phyloP scores from a whole-genome alignment of 2,888 invertebrate species.

The Ypsolopha sequella region DNA sequence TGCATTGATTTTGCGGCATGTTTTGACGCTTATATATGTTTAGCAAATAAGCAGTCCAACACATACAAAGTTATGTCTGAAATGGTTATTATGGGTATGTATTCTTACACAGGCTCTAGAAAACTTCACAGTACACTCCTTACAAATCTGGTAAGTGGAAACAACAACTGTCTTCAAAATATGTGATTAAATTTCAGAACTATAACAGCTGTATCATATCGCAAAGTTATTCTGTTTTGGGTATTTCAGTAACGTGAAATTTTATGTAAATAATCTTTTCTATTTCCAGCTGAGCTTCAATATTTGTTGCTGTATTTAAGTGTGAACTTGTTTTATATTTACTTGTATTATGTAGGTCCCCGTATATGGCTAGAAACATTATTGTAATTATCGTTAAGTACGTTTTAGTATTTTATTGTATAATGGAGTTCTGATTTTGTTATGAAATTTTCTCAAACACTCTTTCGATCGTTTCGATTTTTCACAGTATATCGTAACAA shows the following conservation, averaged over 20 bases:
- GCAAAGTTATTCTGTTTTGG: constrained; percentile 20
- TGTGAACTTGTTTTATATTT: no score
- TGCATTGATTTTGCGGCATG: constrained; percentile 29
- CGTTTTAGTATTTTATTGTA: no score
- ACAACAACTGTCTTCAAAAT: not conserved
- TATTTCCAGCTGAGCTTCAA: no score
- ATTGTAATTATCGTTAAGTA: no score
- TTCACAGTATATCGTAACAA: no score
- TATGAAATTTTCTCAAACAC: no score
- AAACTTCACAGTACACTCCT: not conserved
- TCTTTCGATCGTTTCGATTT: no score
- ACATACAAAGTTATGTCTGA: no score
- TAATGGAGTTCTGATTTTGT: no score
- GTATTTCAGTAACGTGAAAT: constrained; percentile 12
- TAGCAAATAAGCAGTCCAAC: not conserved
- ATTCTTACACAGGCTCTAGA: constrained; percentile 8
- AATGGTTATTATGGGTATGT: constrained; percentile 28
- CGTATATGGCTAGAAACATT: no score
- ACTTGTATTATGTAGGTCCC: no score
- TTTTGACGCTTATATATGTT: constrained; percentile 19
- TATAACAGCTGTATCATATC: constrained; percentile 53
- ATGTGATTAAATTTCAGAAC: constrained; percentile 1
- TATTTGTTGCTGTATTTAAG: no score
- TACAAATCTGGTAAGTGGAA: not conserved
- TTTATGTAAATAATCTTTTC: constrained; percentile 26